Conservation (phyloP, 1,140 invertebrate genomes). For the Drosophila sucinea region DNA sequence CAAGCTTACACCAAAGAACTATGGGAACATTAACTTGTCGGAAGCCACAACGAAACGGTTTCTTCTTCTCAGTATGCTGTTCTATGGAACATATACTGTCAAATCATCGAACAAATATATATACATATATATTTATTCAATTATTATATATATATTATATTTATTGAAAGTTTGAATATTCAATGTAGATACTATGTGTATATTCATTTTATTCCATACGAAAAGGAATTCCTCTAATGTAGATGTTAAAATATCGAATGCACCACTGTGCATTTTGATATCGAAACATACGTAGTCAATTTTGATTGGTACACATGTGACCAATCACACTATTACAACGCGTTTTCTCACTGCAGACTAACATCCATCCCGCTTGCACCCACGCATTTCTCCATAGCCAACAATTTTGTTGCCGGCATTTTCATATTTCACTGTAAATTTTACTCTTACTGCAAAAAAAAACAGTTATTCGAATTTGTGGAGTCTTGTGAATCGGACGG, state of each 20-base stretch:
- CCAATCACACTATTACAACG: slow-evolving; percentile 68
- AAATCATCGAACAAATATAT: too few species aligned
- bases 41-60: too few species aligned
- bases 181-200: too few species aligned
- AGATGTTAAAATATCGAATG: slow-evolving; percentile 13
- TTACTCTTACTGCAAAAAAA: neutral
- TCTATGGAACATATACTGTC: too few species aligned
- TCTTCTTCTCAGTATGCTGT: too few species aligned
- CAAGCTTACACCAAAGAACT: too few species aligned
- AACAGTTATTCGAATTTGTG: slow-evolving; percentile 31
- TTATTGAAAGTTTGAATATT: too few species aligned
- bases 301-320: slow-evolving; percentile 53
- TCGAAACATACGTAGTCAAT: slow-evolving; percentile 35
- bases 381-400: slow-evolving; percentile 30
- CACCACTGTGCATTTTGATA: slow-evolving; percentile 19
- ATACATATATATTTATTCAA: too few species aligned
- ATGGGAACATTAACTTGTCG: too few species aligned
- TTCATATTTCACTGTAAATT: neutral
- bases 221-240: too few species aligned
- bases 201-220: too few species aligned
- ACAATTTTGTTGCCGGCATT: slow-evolving; percentile 45
- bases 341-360: neutral
- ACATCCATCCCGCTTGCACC: slow-evolving; percentile 35
- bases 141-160: too few species aligned
- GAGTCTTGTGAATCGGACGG: slow-evolving; percentile 30